Evolutionary conservation across 2,797 vertebrate species (phyloP), one percentile per base, ranked within the genome.

Genomic region (Arrhamphus sclerolepis): DNA sequence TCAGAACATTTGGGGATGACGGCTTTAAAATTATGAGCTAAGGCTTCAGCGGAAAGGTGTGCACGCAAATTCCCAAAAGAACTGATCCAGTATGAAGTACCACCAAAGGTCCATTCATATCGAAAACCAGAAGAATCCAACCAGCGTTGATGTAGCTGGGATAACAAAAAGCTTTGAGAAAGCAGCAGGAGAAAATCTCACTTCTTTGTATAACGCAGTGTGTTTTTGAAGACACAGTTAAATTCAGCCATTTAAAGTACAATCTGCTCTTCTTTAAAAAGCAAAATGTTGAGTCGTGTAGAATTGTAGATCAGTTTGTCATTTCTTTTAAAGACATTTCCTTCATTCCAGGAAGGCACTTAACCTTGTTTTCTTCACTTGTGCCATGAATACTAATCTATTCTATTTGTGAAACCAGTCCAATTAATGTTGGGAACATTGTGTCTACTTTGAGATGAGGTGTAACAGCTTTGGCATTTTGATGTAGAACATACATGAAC

Each of bases 381-480:
- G 34, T 38, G 34, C 34, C 13, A 14, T 38, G 34, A 38, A 38
- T 38, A 38, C 46, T 72, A 64, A 77, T 57, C 41, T 17, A 57
- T 59, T 53, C 16, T 64, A 65, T 80, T 63, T 56, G 53, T 63
- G 51, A 52, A 53, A 56, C 38, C 13, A 31, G 34, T 39, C 22
- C 29, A 7, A 38, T 70, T 60, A 50, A 74, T 44, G 52, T 57
- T 26, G 49, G 69, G 54, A 59, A 69, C 57, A 75, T 52, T 46
- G 17, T 26, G 71, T 80, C 68, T 55, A 64, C 55, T 79, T 58
- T 57, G 16, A 69, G 19, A 75, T 41, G 40, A 72, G 59, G 49
- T 62, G 52, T 52, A 57, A 55, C 70, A 62, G 74, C 34, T 38
- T 79, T 69, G 57, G 46, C 54, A 59, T 76, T 77, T 75, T 53